Evolutionary conservation across 1,140 invertebrate genomes (phyloP), one percentile per base, ranked within the genome.

Genomic region (Arion vulgaris): DNA sequence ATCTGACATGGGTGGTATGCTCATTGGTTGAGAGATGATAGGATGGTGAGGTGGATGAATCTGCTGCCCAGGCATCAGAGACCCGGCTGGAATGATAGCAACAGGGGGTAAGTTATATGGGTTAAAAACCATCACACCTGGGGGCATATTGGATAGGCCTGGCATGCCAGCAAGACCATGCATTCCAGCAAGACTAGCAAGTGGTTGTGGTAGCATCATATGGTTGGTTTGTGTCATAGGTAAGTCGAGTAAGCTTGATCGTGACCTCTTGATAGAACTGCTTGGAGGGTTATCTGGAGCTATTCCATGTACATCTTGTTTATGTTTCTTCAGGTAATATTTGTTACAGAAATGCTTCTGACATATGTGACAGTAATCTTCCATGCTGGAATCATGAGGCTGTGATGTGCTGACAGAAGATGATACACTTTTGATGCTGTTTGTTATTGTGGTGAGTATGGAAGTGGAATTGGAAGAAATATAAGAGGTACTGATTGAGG

Each of bases 281-380:
- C 88, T 87, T 57, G 91, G 88, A 36, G 89, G 87, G 69, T 85
- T 85, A 62, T 89, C 87, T 26, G 89, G 85, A 45, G 81, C 86
- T 74, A 92, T 92, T 49, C 94, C 94, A 91, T 95, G 94, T 71
- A 95, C 94, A 86, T 94, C 94, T 84, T 94, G 92, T 88, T 94
- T 94, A 87, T 95, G 94, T 53, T 93, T 93, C 84, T 94, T 93
- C 83, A 95, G 90, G 88, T 93, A 94, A 88, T 94, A 94, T 87
- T 93, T 94, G 86, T 92, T 93, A 78, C 92, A 93, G 84, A 93
- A 93, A 84, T 92, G 91, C 83, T 92, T 92, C 85, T 91, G 91
- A 85, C 92, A 93, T 53, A 92, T 88, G 84, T 92, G 91, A 88
- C 92, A 93, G 80, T 91, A 93, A 83, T 92, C 90, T 80, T 92